Evolutionary conservation across 2,113 vertebrate species (phyloP).

Genomic region (Sinocyclocheilus grahami): DNA sequence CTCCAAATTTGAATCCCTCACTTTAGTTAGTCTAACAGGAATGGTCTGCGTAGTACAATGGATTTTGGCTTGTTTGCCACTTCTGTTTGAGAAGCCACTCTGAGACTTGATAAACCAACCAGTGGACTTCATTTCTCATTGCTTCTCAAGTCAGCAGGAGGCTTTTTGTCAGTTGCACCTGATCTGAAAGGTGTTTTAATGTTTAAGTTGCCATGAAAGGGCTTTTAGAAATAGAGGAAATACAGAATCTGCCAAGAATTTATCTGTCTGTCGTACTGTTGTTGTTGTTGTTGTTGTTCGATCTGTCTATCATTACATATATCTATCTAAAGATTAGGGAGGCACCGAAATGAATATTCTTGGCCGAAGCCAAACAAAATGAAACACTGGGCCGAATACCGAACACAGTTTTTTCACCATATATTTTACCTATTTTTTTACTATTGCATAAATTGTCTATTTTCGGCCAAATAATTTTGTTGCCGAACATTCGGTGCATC

Average conservation of each 20-base stretch:
- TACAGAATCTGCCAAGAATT: not conserved
- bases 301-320: no score
- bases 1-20: not conserved
- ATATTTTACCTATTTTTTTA: no score
- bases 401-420: no score
- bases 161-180: conserved; percentile 2
- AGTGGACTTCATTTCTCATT: not conserved
- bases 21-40: not conserved
- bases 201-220: not conserved
- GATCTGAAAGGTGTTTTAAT: conserved; percentile 19
- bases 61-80: not conserved
- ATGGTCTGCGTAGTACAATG: not conserved
- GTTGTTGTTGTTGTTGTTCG: no score
- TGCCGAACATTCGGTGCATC: no score
- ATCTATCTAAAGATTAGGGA: no score
- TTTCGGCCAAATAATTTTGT: no score
- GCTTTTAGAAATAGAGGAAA: not conserved
- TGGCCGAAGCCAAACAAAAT: no score
- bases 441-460: no score
- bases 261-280: not conserved
- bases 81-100: not conserved
- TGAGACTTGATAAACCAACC: not conserved
- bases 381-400: no score
- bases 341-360: no score
- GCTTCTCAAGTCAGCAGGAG: not conserved